Evolutionary conservation across 1,140 invertebrate species (phyloP), one percentile per base, ranked within the genome.

Genomic region (Danaus plexippus): DNA sequence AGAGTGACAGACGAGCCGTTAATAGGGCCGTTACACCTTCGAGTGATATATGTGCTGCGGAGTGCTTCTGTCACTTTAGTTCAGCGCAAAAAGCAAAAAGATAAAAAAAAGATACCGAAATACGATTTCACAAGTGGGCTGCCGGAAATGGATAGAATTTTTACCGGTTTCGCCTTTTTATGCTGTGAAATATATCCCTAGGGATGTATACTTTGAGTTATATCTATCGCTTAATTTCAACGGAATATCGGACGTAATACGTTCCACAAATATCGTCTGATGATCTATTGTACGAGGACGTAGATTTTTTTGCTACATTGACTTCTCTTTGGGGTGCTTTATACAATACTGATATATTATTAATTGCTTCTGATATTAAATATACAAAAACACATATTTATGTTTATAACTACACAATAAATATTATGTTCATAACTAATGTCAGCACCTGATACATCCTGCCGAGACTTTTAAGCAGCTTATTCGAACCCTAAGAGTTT

Each of bases 1-100:
- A 70, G 71, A 71, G 76, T 80, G 82, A 84, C 80, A 77, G 73
- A 69, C 70, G 62, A 66, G 68, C 78, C 75, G 79, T 86, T 84
- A 86, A 75, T 78, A 67, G 55, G 72, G 68, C 73, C 71, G 80
- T 80, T 80, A 85, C 77, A 71, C 71, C 64, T 67, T 72, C 74
- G 73, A 77, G 77, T 85, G 80, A 85, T 84, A 84, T 82, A 85
- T 80, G 82, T 74, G 73, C 77, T 76, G 71, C 67, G 75, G 77
- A 86, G 80, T 76, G 77, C 70, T 77, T 71, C 71, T 81, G 79
- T 82, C 81, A 85, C 75, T 76, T 79, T 71, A 73, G 67, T 72
- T 73, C 70, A 70, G 61, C 71, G 67, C 71, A 66, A 63, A 32
- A 59, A 62, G 72, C 70, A 82, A 84, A 81, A 80, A 82, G 73